phyloP scores from a whole-genome alignment of 2,888 invertebrate species.

The Bembecia ichneumoniformis region DNA sequence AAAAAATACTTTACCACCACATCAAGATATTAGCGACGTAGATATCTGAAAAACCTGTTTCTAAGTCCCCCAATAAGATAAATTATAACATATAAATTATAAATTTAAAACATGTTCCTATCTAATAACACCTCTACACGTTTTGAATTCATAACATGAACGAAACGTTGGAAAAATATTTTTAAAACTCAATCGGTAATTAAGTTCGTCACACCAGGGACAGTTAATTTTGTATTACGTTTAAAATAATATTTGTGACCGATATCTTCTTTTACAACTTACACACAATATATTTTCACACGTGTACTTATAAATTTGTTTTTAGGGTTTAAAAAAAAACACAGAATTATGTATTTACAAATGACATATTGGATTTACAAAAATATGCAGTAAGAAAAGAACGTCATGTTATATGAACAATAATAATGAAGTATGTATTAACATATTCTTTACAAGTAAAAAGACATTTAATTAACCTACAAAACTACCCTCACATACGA shows the following conservation, averaged over 20 bases:
- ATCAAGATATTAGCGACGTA: conserved; percentile 11
- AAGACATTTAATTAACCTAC: conserved; percentile 14
- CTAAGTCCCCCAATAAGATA: not conserved
- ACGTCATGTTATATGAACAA: too few relatives aligned
- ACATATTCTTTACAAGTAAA: conserved; percentile 5
- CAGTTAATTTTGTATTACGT: not conserved
- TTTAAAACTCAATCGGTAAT: too few relatives aligned
- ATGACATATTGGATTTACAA: too few relatives aligned
- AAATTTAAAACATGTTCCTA: too few relatives aligned
- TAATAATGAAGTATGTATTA: too few relatives aligned
- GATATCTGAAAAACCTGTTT: not conserved
- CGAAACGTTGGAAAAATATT: too few relatives aligned
- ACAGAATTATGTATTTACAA: too few relatives aligned
- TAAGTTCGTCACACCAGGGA: too few relatives aligned
- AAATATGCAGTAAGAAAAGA: too few relatives aligned
- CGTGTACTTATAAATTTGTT: not conserved
- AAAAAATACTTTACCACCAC: conserved; percentile 36
- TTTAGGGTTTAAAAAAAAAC: too few relatives aligned
- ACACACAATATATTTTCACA: not conserved
- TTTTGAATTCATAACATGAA: too few relatives aligned
- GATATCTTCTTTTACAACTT: not conserved
- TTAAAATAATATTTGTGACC: not conserved
- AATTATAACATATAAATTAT: not conserved
- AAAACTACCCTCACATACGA: conserved; percentile 1
- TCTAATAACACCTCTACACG: too few relatives aligned